Evolutionary conservation across 2,797 vertebrate species (phyloP).

Genomic region (Trachops cirrhosus): DNA sequence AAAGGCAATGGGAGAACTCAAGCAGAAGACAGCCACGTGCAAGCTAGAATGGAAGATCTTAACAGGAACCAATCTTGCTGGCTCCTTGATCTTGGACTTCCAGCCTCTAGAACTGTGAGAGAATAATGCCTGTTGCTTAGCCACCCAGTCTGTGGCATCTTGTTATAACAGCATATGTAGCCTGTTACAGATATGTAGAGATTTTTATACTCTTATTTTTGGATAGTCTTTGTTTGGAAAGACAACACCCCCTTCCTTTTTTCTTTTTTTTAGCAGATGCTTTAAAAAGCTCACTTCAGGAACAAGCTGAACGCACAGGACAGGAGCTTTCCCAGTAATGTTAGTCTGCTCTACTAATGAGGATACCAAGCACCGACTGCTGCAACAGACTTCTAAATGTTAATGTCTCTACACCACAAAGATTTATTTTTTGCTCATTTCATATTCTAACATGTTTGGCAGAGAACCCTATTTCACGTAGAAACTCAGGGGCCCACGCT

Average conservation of each 20-base stretch:
- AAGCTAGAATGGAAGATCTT: not conserved
- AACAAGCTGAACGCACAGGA: not conserved
- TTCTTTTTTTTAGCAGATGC: not conserved
- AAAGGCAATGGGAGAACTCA: not conserved
- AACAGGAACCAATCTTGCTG: not conserved
- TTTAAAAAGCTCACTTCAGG: not conserved
- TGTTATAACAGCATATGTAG: not conserved
- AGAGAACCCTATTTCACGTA: not conserved
- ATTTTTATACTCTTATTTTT: not conserved
- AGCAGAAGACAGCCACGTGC: not conserved
- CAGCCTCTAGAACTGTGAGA: not conserved
- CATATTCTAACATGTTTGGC: not conserved
- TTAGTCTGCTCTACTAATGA: not conserved
- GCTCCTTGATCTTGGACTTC: not conserved
- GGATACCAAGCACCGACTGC: not conserved
- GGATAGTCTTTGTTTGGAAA: not conserved
- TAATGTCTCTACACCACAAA: not conserved
- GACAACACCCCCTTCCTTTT: fast-evolving
- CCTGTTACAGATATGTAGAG: not conserved
- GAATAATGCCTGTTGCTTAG: not conserved
- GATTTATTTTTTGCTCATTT: not conserved
- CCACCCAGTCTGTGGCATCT: not conserved
- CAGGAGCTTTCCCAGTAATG: not conserved
- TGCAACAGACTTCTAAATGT: not conserved
- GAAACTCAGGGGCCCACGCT: not conserved